Base-by-base conservation (phyloP, 2,113 vertebrate species). In the Grallaria varia region DNA sequence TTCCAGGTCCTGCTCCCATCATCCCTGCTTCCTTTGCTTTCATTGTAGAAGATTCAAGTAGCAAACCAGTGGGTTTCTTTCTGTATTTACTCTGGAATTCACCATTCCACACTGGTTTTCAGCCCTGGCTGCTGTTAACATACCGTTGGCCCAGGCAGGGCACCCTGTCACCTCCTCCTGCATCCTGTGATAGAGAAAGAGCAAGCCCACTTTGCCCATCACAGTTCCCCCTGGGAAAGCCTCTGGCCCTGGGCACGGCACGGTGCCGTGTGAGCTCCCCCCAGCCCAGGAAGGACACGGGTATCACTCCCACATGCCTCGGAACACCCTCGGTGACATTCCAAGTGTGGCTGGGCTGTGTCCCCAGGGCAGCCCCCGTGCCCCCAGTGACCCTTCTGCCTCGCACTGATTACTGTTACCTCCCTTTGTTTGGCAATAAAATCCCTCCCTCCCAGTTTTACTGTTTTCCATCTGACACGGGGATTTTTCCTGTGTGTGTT, bases 381-480 rank as follows among this genome's bases (percentile, higher is more conserved):
- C 77, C 40, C 28, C 4, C 4, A 52, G 66, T 66, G 68, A 73
- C 81, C 52, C 72, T 68, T 71, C 89, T 92, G 64, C 68, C 94
- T 94, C 37, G 20, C 83, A 64, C 50, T n/a, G 71, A 79, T 91
- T 96, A 95, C 86, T 96, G 90, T 95, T 90, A 96, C 79, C 91
- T 90, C 68, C 78, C 64, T 95, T 97, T 95, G 90, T 90, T 94
- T 84, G 68, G 69, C 40, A 44, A 17, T 73, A 56, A 90, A 60
- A 63, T n/a, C n/a, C n/a, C 71, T 67, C 71, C 72, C 60, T 75
- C 79, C 66, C 47, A 1, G 39, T 67, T 89, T 82, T 68, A 84
- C 82, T 16, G 68, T 73, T 97, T 96, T 94, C 94, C 91, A 52
- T 64, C 74, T 66, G 52, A 60, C 76, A 25, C n/a, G 0, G 0